Evolutionary conservation across 1,140 invertebrate genomes (phyloP).

Genomic region (Brachionus angularis): DNA sequence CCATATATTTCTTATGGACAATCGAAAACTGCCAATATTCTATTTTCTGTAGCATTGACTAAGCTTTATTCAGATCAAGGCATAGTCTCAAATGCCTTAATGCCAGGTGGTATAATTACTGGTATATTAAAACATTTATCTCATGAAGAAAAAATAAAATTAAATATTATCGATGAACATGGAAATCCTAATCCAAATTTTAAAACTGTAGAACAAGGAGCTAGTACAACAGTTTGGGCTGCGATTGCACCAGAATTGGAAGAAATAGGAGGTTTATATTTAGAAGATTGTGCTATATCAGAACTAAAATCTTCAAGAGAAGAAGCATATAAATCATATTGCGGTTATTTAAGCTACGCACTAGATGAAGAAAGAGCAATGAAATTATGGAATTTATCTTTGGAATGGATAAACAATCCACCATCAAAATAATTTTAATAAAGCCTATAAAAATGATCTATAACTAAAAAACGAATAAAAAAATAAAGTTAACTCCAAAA

Average conservation of each 20-base stretch:
- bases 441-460: no score
- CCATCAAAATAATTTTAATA: no score
- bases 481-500: no score
- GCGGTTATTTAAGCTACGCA: slow-evolving; percentile 8
- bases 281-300: slow-evolving; percentile 19
- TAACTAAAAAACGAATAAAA: no score
- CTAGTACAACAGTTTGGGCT: slow-evolving; percentile 74
- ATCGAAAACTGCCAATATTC: slow-evolving; percentile 52
- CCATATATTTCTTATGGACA: slow-evolving; percentile 45
- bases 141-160: background rate
- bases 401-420: background rate
- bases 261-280: slow-evolving; percentile 24
- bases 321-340: slow-evolving; percentile 3
- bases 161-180: slow-evolving; percentile 1
- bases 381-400: slow-evolving; percentile 12
- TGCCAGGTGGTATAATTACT: background rate
- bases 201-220: slow-evolving; percentile 61
- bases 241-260: slow-evolving; percentile 67
- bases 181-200: slow-evolving; percentile 27
- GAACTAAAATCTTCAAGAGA: background rate
- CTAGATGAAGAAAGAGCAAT: slow-evolving; percentile 18
- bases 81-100: background rate
- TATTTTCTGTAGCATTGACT: slow-evolving; percentile 47
- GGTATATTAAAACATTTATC: background rate
- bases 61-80: slow-evolving; percentile 17